Evolutionary conservation across 2,797 vertebrate species (phyloP).

Genomic region (Epinephelus malabaricus): DNA sequence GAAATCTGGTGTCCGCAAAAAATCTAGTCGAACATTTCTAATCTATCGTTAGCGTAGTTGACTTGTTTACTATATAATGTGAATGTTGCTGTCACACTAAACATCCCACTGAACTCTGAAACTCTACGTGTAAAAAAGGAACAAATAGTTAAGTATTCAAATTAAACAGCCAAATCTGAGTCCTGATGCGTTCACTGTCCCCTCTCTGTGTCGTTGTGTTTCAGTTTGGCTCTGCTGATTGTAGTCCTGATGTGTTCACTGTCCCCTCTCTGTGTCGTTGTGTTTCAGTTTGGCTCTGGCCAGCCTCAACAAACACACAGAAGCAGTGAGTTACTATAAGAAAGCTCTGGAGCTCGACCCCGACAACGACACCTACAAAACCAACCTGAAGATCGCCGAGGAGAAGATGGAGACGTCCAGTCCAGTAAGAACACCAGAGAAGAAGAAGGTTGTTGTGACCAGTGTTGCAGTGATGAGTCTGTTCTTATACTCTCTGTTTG

Average conservation of each 20-base stretch:
- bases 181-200: background rate
- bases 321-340: conserved; percentile 92
- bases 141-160: no score
- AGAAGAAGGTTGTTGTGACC: background rate
- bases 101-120: no score
- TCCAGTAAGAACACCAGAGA: conserved; percentile 82
- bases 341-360: conserved; percentile 96
- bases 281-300: conserved; percentile 91
- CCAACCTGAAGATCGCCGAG: conserved; percentile 95
- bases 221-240: conserved; percentile 89
- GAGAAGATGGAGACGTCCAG: conserved; percentile 95
- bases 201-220: background rate
- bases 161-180: no score
- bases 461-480: rapidly evolving
- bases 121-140: no score
- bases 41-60: no score
- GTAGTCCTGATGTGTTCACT: background rate
- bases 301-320: conserved; percentile 94
- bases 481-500: background rate
- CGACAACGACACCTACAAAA: conserved; percentile 95
- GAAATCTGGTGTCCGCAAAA: no score
- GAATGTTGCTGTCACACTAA: no score
- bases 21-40: no score
- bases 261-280: background rate
- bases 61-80: no score